Conservation (phyloP, 2,113 vertebrate species). For the Nansenia antarctica region DNA sequence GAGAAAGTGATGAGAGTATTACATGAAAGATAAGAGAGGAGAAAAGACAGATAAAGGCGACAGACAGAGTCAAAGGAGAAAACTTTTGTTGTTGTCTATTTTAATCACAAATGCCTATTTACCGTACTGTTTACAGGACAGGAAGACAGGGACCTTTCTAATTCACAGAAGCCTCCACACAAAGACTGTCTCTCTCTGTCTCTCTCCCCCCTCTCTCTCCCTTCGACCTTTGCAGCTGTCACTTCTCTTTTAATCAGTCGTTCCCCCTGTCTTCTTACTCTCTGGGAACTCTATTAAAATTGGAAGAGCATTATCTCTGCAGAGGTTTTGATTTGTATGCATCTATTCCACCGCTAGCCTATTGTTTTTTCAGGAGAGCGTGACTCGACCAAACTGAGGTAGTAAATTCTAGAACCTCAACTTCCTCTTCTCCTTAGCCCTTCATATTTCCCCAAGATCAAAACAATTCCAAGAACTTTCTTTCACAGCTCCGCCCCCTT, state of each 20-base stretch:
- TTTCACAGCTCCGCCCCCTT: not conserved
- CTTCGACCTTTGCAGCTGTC: constrained; percentile 9
- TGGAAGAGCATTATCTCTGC: constrained; percentile 22
- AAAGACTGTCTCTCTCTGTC: not conserved
- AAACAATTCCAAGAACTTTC: constrained; percentile 26
- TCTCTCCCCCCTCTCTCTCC: constrained; percentile 13
- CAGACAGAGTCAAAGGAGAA: too few relatives aligned
- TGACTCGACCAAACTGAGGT: constrained; percentile 28
- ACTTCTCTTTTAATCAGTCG: constrained; percentile 40
- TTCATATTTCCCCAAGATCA: not conserved
- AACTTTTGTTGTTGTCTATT: too few relatives aligned
- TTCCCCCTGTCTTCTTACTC: constrained; percentile 12
- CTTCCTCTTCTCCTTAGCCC: constrained; percentile 3
- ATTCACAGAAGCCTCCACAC: not conserved
- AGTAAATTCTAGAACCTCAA: constrained; percentile 17
- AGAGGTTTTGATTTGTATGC: constrained; percentile 27
- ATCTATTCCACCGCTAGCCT: constrained; percentile 15
- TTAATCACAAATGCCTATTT: too few relatives aligned
- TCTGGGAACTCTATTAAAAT: constrained; percentile 36
- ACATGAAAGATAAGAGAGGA: too few relatives aligned
- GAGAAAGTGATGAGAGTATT: too few relatives aligned
- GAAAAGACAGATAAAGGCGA: too few relatives aligned
- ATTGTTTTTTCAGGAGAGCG: constrained; percentile 31
- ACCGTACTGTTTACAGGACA: too few relatives aligned
- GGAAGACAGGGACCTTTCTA: too few relatives aligned